These are phyloP conservation scores for Halcyon leucocephala DNA, from an alignment of 2,797 vertebrate species.

Conservation along the genomic window DNA sequence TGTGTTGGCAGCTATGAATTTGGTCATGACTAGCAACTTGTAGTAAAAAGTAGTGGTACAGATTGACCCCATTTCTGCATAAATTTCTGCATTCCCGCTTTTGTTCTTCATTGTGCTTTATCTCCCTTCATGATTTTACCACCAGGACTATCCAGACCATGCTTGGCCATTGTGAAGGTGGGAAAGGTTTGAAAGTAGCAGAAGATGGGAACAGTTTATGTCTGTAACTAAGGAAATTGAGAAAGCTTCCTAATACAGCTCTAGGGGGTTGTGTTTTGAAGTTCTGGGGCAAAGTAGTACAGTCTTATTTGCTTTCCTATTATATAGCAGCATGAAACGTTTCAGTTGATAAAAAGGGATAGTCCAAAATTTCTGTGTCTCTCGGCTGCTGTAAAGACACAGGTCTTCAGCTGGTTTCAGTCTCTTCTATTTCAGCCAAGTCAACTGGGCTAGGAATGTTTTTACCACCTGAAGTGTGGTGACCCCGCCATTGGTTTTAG, in stretches of 20 bases:
- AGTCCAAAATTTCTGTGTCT: neutral
- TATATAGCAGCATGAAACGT: neutral
- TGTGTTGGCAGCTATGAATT: rapidly evolving
- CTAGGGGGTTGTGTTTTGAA: neutral
- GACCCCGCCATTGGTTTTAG: neutral
- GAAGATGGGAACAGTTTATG: neutral
- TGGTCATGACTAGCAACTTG: neutral
- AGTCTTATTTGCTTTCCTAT: neutral
- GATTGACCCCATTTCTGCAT: neutral
- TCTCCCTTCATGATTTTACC: neutral
- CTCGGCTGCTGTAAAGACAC: neutral
- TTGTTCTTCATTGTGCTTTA: neutral
- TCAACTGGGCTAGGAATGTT: rapidly evolving
- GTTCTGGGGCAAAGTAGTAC: neutral
- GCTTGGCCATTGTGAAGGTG: neutral
- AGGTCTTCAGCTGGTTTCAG: neutral
- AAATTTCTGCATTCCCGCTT: neutral
- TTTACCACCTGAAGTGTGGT: neutral
- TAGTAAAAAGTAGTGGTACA: neutral
- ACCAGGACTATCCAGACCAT: neutral
- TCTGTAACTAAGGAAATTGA: neutral
- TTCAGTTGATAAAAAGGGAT: neutral
- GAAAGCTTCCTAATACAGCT: neutral
- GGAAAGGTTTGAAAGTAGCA: neutral
- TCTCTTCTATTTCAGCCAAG: neutral